A percentile compares a stretch with the other conserved stretches of the same genome.
Conservation (phyloP, 2,113 vertebrate genomes). For the Todiramphus saurophagus region DNA sequence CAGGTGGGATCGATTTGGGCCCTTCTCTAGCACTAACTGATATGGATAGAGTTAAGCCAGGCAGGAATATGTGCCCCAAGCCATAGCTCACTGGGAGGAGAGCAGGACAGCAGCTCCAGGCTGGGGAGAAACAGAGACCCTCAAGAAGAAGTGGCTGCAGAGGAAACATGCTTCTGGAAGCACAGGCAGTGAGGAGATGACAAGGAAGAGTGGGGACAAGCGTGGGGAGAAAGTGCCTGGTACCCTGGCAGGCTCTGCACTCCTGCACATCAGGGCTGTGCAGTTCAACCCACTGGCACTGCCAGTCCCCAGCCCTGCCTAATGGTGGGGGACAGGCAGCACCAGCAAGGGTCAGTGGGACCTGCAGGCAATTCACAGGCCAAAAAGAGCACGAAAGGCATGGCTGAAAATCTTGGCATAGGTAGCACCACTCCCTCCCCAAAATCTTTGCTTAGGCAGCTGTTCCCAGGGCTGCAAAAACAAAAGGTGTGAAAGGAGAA, state of each 20-base stretch:
- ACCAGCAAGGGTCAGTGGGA: accelerated
- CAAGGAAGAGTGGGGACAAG: accelerated
- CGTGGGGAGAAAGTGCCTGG: accelerated
- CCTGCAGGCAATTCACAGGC: accelerated
- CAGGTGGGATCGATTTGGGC: background rate
- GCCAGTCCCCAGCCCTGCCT: background rate
- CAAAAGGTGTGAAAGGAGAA: background rate
- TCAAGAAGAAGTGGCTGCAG: background rate
- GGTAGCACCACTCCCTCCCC: background rate
- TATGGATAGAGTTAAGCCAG: background rate
- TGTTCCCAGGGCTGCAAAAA: conserved; percentile 4
- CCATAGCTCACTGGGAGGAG: accelerated
- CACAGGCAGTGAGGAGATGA: background rate
- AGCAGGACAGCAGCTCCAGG: background rate
- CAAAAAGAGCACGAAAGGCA: background rate
- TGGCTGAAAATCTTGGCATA: accelerated
- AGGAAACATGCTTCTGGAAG: background rate
- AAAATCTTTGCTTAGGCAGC: background rate
- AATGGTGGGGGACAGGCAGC: accelerated
- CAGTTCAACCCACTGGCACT: accelerated
- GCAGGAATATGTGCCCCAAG: background rate
- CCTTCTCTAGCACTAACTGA: background rate
- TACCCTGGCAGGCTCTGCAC: background rate
- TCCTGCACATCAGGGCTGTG: accelerated
- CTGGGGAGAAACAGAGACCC: background rate